Base-by-base conservation (phyloP, 2,888 invertebrate genomes). In the Mechanitis messenoides region DNA sequence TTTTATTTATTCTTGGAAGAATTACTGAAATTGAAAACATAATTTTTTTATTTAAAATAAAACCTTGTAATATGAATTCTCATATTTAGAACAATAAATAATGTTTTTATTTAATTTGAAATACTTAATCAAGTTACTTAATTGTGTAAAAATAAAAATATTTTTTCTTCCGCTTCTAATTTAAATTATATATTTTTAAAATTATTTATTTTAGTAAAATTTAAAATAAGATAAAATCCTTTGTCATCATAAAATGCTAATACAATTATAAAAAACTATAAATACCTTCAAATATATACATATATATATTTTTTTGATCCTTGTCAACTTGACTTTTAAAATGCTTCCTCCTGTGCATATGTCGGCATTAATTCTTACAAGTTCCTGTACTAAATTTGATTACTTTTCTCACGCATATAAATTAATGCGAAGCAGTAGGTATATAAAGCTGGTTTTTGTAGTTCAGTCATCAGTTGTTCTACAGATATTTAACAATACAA, bases 351-450 rank as follows among this genome's bases (percentile, higher is more conserved):
- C 67, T 67, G 64, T 67, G 60, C 68, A 65, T 69, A 69, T 69
- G 69, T 71, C 68, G 64, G 62, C 60, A 61, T 61, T 63, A 64
- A 68, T 68, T 71, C 69, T 66, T 68, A 67, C 68, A 71, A 69
- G 68, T 69, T 68, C 67, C 67, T 69, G 59, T 65, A 64, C 55
- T 58, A 61, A 57, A 67, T 68, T 59, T 65, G 65, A 64, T 70
- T 68, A 63, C 65, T 61, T 64, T 58, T 58, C 53, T 56, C 55
- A 20, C 60, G 56, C 61, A 55, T 55, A 60, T 61, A 53, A 55
- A 57, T 58, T 45, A 70, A 69, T 20, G 1, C 20, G 20, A 20
- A 20, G 59, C 66, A 58, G 64, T 72, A 72, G 56, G 64, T 72
- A 72, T 71, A 72, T 68, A 70, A 71, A 68, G 67, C 56, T 65